Evolutionary conservation across 30 jellyfish, hydroid and myxozoan genomes (phyloP), one percentile per base, ranked within the genome.

Genomic region (Aurelia sp.): DNA sequence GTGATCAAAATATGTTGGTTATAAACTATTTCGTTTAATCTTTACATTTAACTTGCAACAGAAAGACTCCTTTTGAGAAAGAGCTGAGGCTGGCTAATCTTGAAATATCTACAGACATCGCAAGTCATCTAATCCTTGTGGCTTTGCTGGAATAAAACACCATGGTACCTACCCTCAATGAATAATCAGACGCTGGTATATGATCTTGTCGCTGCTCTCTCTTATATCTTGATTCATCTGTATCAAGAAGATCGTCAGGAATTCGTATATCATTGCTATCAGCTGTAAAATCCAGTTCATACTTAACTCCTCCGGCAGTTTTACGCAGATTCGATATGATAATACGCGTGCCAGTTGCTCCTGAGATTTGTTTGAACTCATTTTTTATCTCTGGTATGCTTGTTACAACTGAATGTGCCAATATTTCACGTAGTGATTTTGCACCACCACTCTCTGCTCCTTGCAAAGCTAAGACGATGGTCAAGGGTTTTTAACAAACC

Each of bases 161-260:
- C 0, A 44, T 0, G 15, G 15, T 7, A 55, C 91, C 33, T 67
- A 93, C 98, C 93, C 98, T 83, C 22, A 93, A 89, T 18, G 98
- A 93, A 85, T 93, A 88, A 84, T 93, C 98, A 0, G 98, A 93
- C 20, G 97, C 97, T 13, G 98, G 98, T 11, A 93, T 93, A 62
- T 93, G 98, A 48, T 93, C 92, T 71, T 93, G 98, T 41, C 98
- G 58, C 41, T 93, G 97, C 75, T 93, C 98, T 79, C 96, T 73
- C 60, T 88, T 93, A 57, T 85, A 93, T 71, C 73, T 59, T 61
- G 94, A 63, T 58, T 82, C 98, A 74, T 89, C 98, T 3, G 98
- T 89, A 82, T 83, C 90, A 18, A 74, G 78, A 40, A 55, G 84
- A 83, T 93, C 98, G 73, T 87, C 96, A 0, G 98, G 98, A 17